phyloP scores from a whole-genome alignment of 2,888 invertebrate species.

The Blastobasis lacticolella region DNA sequence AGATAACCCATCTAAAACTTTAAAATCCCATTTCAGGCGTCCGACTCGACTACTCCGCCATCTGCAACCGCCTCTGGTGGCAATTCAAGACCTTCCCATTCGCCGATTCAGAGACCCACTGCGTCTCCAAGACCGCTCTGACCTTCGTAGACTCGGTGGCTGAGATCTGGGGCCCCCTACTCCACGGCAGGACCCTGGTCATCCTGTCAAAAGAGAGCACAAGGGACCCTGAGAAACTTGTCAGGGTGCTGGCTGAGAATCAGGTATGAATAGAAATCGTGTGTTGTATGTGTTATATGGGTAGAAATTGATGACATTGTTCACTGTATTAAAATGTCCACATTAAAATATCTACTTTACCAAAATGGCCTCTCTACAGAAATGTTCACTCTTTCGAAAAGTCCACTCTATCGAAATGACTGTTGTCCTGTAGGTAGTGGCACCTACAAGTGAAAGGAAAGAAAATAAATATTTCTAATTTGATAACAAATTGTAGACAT shows the following conservation, averaged over 20 bases:
- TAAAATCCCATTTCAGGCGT: conserved; percentile 74
- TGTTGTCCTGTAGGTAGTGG: no score
- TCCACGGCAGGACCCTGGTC: conserved; percentile 80
- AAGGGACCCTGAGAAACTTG: conserved; percentile 84
- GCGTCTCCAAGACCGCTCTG: conserved; percentile 92
- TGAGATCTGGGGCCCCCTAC: conserved; percentile 90
- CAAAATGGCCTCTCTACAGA: no score
- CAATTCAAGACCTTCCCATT: conserved; percentile 90
- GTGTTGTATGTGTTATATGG: no score
- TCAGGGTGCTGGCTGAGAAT: conserved; percentile 79
- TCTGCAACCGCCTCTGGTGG: conserved; percentile 90
- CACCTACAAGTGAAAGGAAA: no score
- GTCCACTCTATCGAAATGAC: no score
- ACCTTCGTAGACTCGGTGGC: conserved; percentile 93
- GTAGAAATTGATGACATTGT: no score
- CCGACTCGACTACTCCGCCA: conserved; percentile 82
- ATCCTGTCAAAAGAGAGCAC: conserved; percentile 83
- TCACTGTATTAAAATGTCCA: no score
- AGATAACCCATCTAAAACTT: not conserved
- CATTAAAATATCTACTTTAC: no score
- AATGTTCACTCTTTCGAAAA: no score
- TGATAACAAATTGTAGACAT: no score
- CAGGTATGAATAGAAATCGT: conserved; percentile 57
- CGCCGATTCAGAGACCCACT: conserved; percentile 76
- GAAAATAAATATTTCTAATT: no score